phyloP scores from a whole-genome alignment of 2,797 vertebrate species.

The Nasua narica region DNA sequence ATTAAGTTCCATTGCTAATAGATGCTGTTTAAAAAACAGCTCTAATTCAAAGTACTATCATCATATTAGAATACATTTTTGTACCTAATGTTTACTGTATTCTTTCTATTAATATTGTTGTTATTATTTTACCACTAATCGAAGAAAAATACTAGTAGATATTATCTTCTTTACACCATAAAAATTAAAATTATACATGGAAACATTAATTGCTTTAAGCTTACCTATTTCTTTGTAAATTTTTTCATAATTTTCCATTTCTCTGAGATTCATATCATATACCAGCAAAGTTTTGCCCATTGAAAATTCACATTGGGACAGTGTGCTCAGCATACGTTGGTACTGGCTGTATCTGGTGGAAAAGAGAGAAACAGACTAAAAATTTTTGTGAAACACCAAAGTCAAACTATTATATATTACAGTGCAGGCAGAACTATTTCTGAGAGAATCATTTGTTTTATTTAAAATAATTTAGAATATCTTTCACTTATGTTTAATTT shows the following conservation, averaged over 20 bases:
- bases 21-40: conserved; percentile 5
- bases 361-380: background rate
- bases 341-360: conserved; percentile 92
- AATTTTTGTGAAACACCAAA: background rate
- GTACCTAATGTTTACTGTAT: background rate
- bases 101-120: background rate
- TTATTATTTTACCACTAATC: background rate
- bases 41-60: background rate
- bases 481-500: conserved; percentile 13
- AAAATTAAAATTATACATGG: conserved; percentile 12
- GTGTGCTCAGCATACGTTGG: conserved; percentile 94
- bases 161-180: conserved; percentile 9
- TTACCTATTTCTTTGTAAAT: conserved; percentile 97
- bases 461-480: background rate
- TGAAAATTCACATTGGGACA: conserved; percentile 98
- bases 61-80: background rate
- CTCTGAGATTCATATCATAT: conserved; percentile 98
- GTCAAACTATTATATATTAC: background rate
- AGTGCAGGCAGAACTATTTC: background rate
- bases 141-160: background rate
- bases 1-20: conserved; percentile 15
- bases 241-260: conserved; percentile 99
- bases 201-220: conserved; percentile 11
- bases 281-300: conserved; percentile 98
- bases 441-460: conserved; percentile 17